Percentiles rank a stretch among this genome's conserved stretches.
Evolutionary conservation across 1,140 invertebrate species (phyloP).

Genomic region (Pantala flavescens): DNA sequence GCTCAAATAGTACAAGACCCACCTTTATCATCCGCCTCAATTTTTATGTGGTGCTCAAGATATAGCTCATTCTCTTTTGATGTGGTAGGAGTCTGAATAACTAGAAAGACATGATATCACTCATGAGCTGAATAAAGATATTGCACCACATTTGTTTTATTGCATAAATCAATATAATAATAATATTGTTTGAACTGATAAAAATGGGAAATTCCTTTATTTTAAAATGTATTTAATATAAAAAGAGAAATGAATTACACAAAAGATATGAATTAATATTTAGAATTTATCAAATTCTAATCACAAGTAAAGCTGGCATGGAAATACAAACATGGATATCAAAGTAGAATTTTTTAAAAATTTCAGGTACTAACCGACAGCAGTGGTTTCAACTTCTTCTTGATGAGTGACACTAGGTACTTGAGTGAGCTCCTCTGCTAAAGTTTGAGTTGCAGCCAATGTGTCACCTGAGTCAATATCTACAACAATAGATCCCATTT

Average conservation of each 20-base stretch:
- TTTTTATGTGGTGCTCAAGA: neutral
- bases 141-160: too few species aligned
- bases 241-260: too few species aligned
- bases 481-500: neutral
- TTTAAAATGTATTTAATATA: too few species aligned
- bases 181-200: too few species aligned
- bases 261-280: too few species aligned
- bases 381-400: conserved; percentile 20
- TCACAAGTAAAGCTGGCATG: too few species aligned
- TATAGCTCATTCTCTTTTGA: neutral
- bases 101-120: neutral
- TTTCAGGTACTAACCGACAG: neutral
- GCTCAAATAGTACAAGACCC: neutral
- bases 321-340: too few species aligned
- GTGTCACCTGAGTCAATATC: conserved; percentile 17
- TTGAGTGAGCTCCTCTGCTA: conserved; percentile 20
- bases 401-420: conserved; percentile 19
- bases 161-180: too few species aligned
- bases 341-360: too few species aligned
- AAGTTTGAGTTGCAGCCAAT: conserved; percentile 19
- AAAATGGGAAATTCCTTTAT: too few species aligned
- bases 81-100: neutral
- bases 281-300: too few species aligned
- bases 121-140: too few species aligned
- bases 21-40: neutral